Evolutionary conservation across 2,888 invertebrate species (phyloP).

Genomic region (Trachelus stipa): DNA sequence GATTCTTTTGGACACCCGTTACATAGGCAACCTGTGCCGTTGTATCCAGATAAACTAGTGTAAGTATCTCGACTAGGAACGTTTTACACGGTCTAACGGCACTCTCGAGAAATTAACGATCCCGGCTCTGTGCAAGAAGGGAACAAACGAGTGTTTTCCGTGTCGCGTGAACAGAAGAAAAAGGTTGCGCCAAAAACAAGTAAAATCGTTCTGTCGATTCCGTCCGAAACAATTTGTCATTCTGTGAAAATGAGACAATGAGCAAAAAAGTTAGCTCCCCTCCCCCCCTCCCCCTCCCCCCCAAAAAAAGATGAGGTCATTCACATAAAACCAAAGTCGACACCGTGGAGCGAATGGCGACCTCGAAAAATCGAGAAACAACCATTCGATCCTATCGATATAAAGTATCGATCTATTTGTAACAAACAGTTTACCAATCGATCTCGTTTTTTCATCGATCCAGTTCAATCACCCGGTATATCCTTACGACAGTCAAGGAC

Average conservation of each 20-base stretch:
- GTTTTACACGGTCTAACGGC: background rate
- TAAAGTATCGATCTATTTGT: background rate
- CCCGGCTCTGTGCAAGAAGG: background rate
- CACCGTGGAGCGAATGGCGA: background rate
- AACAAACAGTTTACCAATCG: background rate
- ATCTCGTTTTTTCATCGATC: background rate
- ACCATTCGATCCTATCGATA: background rate
- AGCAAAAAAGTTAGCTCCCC: background rate
- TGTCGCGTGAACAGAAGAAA: background rate
- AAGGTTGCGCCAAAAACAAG: background rate
- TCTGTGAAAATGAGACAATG: background rate
- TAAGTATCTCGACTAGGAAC: background rate
- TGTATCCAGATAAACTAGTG: background rate
- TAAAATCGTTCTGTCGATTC: background rate
- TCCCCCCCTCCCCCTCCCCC: too few relatives aligned
- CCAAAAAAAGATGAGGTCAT: background rate
- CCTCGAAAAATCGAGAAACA: background rate
- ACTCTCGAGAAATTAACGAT: background rate
- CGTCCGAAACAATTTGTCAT: background rate
- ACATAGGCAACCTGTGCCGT: background rate
- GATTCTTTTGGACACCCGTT: background rate
- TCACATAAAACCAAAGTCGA: background rate
- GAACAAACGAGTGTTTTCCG: background rate
- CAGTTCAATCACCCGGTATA: background rate
- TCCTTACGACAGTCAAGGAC: background rate